Percentiles rank a stretch among this genome's conserved stretches.
Evolutionary conservation across 2,113 vertebrate species (phyloP).

Genomic region (Panthera tigris): DNA sequence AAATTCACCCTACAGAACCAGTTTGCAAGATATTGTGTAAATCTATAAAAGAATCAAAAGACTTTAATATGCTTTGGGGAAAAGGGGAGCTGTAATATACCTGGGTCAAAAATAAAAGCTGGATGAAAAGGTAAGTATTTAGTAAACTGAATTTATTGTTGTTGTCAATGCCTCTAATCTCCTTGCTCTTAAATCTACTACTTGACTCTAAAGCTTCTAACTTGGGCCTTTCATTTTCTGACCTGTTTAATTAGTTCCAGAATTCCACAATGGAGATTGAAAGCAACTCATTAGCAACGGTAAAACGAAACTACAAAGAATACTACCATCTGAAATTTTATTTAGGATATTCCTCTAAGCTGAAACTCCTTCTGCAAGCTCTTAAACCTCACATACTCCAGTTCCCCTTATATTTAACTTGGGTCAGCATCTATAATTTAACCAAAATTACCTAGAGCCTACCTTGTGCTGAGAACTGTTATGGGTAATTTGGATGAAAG

Average conservation of each 20-base stretch:
- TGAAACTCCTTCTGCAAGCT: slow-evolving; percentile 7
- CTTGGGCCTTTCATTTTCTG: slow-evolving; percentile 16
- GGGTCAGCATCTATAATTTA: neutral
- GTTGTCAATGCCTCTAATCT: slow-evolving; percentile 34
- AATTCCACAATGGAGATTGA: slow-evolving; percentile 8
- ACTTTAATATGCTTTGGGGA: neutral
- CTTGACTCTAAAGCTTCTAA: slow-evolving; percentile 7
- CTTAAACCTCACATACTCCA: neutral
- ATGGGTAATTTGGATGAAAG: neutral
- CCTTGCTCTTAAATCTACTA: slow-evolving; percentile 49
- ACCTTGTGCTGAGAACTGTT: neutral
- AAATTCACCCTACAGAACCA: neutral
- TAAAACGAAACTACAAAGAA: neutral
- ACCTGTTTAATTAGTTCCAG: slow-evolving; percentile 41
- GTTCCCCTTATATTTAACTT: neutral
- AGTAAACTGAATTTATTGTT: slow-evolving; percentile 57
- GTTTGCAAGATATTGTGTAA: neutral
- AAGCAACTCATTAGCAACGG: neutral
- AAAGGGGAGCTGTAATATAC: neutral
- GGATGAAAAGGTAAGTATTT: slow-evolving; percentile 23
- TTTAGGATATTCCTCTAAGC: neutral
- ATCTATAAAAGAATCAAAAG: slow-evolving; percentile 20
- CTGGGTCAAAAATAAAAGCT: slow-evolving; percentile 44
- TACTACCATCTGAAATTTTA: neutral
- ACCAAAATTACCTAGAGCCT: neutral